These are phyloP conservation scores for Metopia argyrocephala DNA, from an alignment of 2,888 invertebrate species.

Conservation along the genomic window DNA sequence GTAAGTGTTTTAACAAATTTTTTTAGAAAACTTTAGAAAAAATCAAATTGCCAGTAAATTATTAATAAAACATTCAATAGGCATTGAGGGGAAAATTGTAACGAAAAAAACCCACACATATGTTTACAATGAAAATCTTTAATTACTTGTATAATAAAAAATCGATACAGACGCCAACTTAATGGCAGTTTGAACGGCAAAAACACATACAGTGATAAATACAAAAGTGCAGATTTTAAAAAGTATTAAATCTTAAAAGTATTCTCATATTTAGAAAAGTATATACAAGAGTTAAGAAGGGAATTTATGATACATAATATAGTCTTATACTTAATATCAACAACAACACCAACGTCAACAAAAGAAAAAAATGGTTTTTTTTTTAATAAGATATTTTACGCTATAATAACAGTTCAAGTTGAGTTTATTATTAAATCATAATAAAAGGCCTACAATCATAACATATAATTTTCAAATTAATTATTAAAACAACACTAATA, in stretches of 20 bases:
- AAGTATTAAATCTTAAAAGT: too few species aligned
- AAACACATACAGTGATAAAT: background rate
- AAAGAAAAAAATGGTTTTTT: too few species aligned
- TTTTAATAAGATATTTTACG: too few species aligned
- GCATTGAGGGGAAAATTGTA: too few species aligned
- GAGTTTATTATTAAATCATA: slow-evolving; percentile 67
- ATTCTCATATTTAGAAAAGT: too few species aligned
- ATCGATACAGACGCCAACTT: slow-evolving; percentile 48
- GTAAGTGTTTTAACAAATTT: background rate
- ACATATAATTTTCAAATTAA: slow-evolving; percentile 70
- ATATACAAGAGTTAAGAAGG: too few species aligned
- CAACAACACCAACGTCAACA: too few species aligned
- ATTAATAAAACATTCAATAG: slow-evolving; percentile 53
- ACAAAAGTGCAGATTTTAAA: slow-evolving; percentile 5
- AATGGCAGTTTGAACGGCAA: slow-evolving; percentile 28
- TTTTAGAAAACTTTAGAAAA: background rate
- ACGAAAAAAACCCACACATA: background rate
- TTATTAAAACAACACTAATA: slow-evolving; percentile 64
- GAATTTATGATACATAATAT: too few species aligned
- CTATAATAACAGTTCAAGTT: too few species aligned
- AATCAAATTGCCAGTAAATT: slow-evolving; percentile 47
- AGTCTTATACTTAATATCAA: too few species aligned
- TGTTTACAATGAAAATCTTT: slow-evolving; percentile 32
- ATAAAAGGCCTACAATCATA: slow-evolving; percentile 66
- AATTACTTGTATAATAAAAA: slow-evolving; percentile 50